phyloP scores from a whole-genome alignment of 2,888 invertebrate species.

The Conus canariensis region DNA sequence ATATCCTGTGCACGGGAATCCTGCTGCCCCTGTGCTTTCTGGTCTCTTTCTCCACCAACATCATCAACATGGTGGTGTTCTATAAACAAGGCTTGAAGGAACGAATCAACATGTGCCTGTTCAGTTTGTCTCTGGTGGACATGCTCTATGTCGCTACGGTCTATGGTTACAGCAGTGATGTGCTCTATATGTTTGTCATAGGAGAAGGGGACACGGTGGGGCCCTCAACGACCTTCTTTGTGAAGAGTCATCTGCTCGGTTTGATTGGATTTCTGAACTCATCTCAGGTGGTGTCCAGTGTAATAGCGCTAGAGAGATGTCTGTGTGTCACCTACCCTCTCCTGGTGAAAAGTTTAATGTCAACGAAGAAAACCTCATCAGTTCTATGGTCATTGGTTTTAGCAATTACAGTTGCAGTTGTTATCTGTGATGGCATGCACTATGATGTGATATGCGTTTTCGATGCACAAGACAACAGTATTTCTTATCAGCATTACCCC shows the following conservation, averaged over 20 bases:
- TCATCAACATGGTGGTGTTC: background rate
- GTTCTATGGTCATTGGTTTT: background rate
- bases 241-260: background rate
- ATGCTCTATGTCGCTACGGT: background rate
- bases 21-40: background rate
- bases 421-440: background rate
- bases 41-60: background rate
- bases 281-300: background rate
- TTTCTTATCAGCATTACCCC: background rate
- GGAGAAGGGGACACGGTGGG: background rate
- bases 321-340: background rate
- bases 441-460: background rate
- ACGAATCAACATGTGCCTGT: constrained; percentile 1
- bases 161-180: background rate
- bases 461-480: too few species aligned
- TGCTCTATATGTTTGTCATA: background rate
- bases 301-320: background rate
- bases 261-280: background rate
- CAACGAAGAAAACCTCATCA: background rate
- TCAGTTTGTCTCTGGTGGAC: background rate
- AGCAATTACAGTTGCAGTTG: background rate
- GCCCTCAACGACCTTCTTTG: background rate
- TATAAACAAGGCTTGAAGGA: background rate
- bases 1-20: background rate
- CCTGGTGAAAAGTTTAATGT: background rate